Evolutionary conservation across 2,888 invertebrate species (phyloP), one percentile per base, ranked within the genome.

Genomic region (Microplitis manilae): DNA sequence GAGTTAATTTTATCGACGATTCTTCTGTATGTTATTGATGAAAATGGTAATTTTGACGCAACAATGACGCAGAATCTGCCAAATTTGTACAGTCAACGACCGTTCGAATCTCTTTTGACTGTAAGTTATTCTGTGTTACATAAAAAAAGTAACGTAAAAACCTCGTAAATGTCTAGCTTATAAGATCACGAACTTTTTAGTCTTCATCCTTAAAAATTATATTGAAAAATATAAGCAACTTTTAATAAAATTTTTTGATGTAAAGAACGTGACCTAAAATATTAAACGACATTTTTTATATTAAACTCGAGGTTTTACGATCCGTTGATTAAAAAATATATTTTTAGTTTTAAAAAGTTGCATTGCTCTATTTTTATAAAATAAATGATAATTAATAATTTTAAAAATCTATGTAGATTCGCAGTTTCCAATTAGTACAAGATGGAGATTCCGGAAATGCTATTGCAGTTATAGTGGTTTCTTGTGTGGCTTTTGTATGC

Each of bases 381-480:
- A 15, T 30, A 30, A 30, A 2, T 30, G 30, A 30, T 30, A 30
- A 30, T 30, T 30, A 17, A 17, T 62, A 62, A 62, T 62, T 76
- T 38, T n/a, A 60, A 30, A 59, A 65, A 60, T 81, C 0, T 79
- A 80, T 84, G 75, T 83, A 90, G 90, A 86, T 90, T 78, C 86
- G 81, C 75, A 88, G 87, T 78, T 84, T 89, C 73, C 82, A 83
- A 74, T 76, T 89, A 77, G 84, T 89, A 38, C 86, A 86, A 80
- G 87, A 88, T 81, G 79, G 84, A 61, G 89, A 89, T 80, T 86
- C 89, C 9, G 87, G 87, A 77, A 90, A 87, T 80, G 94, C 95
- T 5, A 94, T 96, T 72, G 94, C 95, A 9, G 96, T 96, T 13
- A 95, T 96, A 78, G 94, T 95, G 6, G 95, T 96, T 78, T 95